Base-by-base conservation (phyloP, 1,140 invertebrate species). In the Ips typographus region DNA sequence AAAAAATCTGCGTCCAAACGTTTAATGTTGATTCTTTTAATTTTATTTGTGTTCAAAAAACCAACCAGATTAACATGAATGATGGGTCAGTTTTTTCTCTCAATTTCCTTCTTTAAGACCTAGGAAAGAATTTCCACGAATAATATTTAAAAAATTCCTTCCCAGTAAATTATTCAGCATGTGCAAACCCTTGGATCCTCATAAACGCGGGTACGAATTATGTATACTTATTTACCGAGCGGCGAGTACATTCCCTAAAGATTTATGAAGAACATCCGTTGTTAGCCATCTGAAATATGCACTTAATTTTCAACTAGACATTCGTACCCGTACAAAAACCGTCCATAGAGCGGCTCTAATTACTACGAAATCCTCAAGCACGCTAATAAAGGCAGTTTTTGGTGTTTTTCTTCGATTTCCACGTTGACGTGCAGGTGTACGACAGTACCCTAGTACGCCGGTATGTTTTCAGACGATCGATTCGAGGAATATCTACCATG, bases 331-430 rank as follows among this genome's bases (percentile, higher is more conserved):
- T 5, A 65, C 63, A 65, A 65, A 65, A 65, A 65, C 51, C 6
- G 40, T 37, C 6, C 39, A 63, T 51, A 37, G 53, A 37, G 42
- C 51, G 42, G 2, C 51, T 44, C 40, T 65, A 65, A 65, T 44
- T 65, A 65, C 63, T 44, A 51, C 51, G 53, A 65, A 65, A 65
- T 64, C 4, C 49, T 3, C 61, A 64, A 53, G 63, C 55, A 65
- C 56, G 63, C 38, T 43, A 65, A 42, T 65, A 65, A 65, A 65
- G n/a, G 53, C 53, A 56, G 22, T 55, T 65, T 65, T 65, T 40
- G 63, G 63, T 65, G 53, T 65, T 65, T 65, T 65, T 65, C 63
- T 65, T 65, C 63, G 56, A 53, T 65, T 65, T 65, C 63, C 63
- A 65, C 63, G 5, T 5, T 22, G n/a, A 55, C 63, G 63, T 65